Evolutionary conservation across 1,140 invertebrate species (phyloP), one percentile per base, ranked within the genome.

Genomic region (Lethrus apterus): DNA sequence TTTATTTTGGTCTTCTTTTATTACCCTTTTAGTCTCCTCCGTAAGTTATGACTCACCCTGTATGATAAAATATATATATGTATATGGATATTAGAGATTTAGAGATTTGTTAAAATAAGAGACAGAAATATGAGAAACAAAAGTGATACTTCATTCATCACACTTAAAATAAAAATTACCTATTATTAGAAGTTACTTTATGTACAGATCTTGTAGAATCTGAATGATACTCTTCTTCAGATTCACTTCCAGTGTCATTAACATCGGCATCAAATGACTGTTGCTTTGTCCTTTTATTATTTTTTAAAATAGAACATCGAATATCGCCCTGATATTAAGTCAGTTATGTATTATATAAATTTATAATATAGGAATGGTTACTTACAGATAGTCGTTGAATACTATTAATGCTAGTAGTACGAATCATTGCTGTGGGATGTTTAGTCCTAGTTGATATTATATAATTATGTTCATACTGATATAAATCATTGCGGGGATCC

Each of bases 401-500:
- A 41, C 76, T 77, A 21, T 79, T 71, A 21, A 80, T 78, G 54
- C 77, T 78, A 18, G 76, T 71, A 35, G 77, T 73, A 29, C 77
- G 69, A 57, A 80, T 77, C 54, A 83, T 78, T 46, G 83, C 80
- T 32, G 83, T 81, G 52, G 76, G 77, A 62, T 85, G 81, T 30
- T 77, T 74, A 7, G 83, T 87, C 63, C 84, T 79, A 15, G 84
- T 87, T 45, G 77, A 70, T 11, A 88, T 76, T 41, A 78, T 69
- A 58, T 79, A 86, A 48, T 84, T 75, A 44, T 75, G 68, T 62
- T 92, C 88, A 58, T 83, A 92, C 64, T 90, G 86, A 29, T 82
- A 74, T 3, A 89, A 67, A 68, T 91, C 88, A 58, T 89, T 89
- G 45, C 81, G 71, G 1, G 79, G 76, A 71, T 91, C 86, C 87